A percentile compares a stretch with the other conserved stretches of the same genome.
These are phyloP conservation scores for Drosophila bocqueti DNA, from an alignment of 1,140 invertebrate genomes.

Conservation along the genomic window DNA sequence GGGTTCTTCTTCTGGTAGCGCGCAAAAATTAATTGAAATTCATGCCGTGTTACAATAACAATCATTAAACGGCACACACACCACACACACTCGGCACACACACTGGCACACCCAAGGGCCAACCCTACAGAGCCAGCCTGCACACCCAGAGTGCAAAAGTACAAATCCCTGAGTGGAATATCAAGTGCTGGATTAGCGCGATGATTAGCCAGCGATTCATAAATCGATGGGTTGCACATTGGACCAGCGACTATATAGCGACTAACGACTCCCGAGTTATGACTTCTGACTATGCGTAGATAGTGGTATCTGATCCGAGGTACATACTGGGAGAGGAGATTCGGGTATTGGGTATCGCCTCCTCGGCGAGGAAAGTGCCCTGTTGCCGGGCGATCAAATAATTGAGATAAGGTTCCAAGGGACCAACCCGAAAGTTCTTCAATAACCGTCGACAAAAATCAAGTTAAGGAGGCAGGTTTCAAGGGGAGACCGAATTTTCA, in stretches of 20 bases:
- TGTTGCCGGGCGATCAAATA: slow-evolving; percentile 63
- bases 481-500: neutral
- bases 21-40: slow-evolving; percentile 81
- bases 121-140: slow-evolving; percentile 50
- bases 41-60: slow-evolving; percentile 83
- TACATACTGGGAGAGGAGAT: neutral
- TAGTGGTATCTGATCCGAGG: neutral
- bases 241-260: slow-evolving; percentile 20
- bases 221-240: slow-evolving; percentile 55
- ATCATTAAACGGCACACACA: slow-evolving; percentile 76
- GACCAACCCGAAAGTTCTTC: slow-evolving; percentile 34
- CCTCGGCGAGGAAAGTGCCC: slow-evolving; percentile 1
- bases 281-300: slow-evolving; percentile 6
- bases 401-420: slow-evolving; percentile 69
- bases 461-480: neutral
- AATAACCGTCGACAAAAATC: slow-evolving; percentile 27
- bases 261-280: neutral
- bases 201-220: slow-evolving; percentile 76
- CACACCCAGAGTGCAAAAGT: slow-evolving; percentile 83
- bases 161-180: slow-evolving; percentile 84
- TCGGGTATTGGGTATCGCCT: neutral
- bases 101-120: slow-evolving; percentile 45
- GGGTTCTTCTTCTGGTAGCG: slow-evolving; percentile 67
- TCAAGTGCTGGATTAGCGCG: slow-evolving; percentile 55
- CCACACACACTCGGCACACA: slow-evolving; percentile 11